phyloP scores from a whole-genome alignment of 2,113 vertebrate species.

The Epinephelus fuscoguttatus region DNA sequence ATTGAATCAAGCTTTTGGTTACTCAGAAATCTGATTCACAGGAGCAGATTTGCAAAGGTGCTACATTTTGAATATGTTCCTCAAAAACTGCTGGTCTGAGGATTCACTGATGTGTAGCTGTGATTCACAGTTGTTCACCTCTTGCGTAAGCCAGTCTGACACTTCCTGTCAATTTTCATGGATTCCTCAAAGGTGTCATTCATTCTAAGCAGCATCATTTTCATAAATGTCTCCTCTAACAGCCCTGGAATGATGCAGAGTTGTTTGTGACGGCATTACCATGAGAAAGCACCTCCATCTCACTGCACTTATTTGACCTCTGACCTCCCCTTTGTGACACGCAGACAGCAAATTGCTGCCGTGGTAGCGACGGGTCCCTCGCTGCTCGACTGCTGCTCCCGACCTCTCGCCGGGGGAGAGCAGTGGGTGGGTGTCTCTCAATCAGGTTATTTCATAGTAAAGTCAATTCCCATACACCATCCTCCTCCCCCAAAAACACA shows the following conservation, averaged over 20 bases:
- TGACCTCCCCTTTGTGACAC: slow-evolving; percentile 85
- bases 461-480: slow-evolving; percentile 81
- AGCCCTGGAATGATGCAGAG: slow-evolving; percentile 41
- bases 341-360: slow-evolving; percentile 89
- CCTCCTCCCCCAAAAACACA: slow-evolving; percentile 43
- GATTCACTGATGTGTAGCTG: not conserved
- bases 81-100: not conserved
- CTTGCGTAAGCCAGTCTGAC: not conserved
- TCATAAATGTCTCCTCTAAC: slow-evolving; percentile 17
- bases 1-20: not conserved
- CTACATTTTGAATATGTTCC: not conserved
- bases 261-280: slow-evolving; percentile 83
- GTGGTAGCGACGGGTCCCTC: slow-evolving; percentile 66
- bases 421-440: slow-evolving; percentile 64
- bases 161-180: not conserved
- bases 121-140: not conserved
- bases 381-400: slow-evolving; percentile 30
- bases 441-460: slow-evolving; percentile 76
- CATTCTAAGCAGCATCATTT: not conserved
- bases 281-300: slow-evolving; percentile 88
- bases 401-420: slow-evolving; percentile 27
- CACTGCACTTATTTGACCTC: slow-evolving; percentile 91
- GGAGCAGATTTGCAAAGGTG: not conserved
- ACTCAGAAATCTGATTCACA: not conserved
- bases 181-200: slow-evolving; percentile 10